Evolutionary conservation across 2,113 vertebrate species (phyloP), one percentile per base, ranked within the genome.

Genomic region (Myiagra hebetior): DNA sequence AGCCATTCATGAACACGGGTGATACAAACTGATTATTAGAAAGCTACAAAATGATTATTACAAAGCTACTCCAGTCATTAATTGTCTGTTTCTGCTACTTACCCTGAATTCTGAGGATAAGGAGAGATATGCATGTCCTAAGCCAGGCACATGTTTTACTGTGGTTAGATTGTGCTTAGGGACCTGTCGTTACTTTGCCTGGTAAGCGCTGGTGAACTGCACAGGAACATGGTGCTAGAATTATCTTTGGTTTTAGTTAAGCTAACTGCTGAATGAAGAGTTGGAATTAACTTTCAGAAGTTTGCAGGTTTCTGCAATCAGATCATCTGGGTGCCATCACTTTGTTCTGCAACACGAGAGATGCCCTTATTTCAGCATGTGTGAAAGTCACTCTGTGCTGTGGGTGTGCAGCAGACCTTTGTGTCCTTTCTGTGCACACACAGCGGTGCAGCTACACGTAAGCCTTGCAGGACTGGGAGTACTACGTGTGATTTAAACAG

Each of bases 371-470:
- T 49, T 57, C 37, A 53, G 33, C 67, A 52, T 7, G 57, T 18
- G 46, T 44, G 22, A 6, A 73, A 87, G 60, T 22, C 53, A 20
- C 14, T n/a, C 57, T 1, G 0, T 8, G 47, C 31, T 87, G 52
- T 60, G 76, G 69, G 35, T 35, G 30, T 3, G 5, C 26, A 47
- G 63, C 39, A 46, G 9, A 59, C 17, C 23, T 47, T 70, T 24
- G 70, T 16, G 37, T 15, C 46, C 30, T 46, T 78, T 39, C 75
- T 8, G 21, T 22, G 37, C 59, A 39, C 16, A 11, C 5, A 42
- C 0, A 64, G 53, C 10, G 2, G 57, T 12, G 57, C 41, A 85
- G 65, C 67, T 42, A 50, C 26, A 63, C 0, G 0, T 21, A 69
- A 22, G 14, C 64, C 42, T 57, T 56, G 64, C 27, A 67, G 50